Evolutionary conservation across 2,888 invertebrate genomes (phyloP), one percentile per base, ranked within the genome.

Genomic region (Acanthosoma haemorrhoidale): DNA sequence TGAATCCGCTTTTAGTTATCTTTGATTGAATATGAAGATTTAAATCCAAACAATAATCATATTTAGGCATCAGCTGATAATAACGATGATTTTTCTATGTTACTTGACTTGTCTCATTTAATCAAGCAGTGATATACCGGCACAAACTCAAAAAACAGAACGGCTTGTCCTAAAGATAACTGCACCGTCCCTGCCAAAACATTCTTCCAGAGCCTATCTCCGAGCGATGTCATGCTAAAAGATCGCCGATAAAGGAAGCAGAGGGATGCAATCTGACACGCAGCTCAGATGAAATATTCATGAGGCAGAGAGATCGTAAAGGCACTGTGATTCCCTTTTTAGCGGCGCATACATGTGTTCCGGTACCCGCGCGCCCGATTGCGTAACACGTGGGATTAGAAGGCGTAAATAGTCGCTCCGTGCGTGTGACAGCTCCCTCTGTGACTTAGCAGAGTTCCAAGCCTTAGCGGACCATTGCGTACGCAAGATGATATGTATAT

Each of bases 231-330:
- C 21, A 2, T n/a, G 5, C 5, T n/a, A n/a, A n/a, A 51, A 2
- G 25, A 51, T n/a, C 51, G n/a, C 9, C n/a, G 6, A 1, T 51
- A 25, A 51, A 51, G 25, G 29, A 51, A 51, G 51, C 51, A 1
- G 5, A 6, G 25, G 29, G 51, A 21, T 25, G 51, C 51, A 21
- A 51, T 51, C 4, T 51, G 5, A 51, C 34, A 61, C 34, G 1
- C 36, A 18, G 34, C 38, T 2, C 16, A 21, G 34, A 61, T 61
- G 21, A 61, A 32, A 61, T 38, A 61, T 61, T 61, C 61, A 61
- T 61, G 61, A 61, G 21, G 61, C 16, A 31, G 32, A 58, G 58
- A 43, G 60, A 60, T 60, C 60, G 60, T 60, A 60, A 60, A 60
- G 61, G 61, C 38, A 36, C n/a, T 13, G 34, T n/a, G 32, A 32